Evolutionary conservation across 2,888 invertebrate genomes (phyloP).

Genomic region (Chironomus tentans): DNA sequence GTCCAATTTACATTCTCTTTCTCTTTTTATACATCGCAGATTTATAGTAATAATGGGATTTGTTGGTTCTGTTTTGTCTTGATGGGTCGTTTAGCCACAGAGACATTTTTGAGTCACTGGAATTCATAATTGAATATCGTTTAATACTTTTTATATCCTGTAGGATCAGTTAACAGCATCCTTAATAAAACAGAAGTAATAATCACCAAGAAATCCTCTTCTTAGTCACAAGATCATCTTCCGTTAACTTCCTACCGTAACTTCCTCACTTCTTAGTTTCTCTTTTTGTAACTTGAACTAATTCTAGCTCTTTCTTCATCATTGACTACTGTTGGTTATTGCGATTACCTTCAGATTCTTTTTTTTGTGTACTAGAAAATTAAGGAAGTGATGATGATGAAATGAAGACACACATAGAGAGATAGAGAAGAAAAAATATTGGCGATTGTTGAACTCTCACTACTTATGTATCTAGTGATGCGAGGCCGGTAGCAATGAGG

Average conservation of each 20-base stretch:
- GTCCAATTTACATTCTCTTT: slow-evolving; percentile 8
- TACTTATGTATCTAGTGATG: neutral
- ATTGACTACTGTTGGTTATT: neutral
- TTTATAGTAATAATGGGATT: too few species aligned
- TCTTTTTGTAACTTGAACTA: neutral
- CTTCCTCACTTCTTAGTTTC: too few species aligned
- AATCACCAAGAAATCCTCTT: too few species aligned
- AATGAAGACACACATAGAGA: neutral
- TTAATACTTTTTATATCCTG: too few species aligned
- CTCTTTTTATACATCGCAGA: neutral
- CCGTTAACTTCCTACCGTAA: too few species aligned
- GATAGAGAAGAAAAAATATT: neutral
- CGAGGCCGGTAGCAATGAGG: neutral
- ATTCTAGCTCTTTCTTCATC: neutral
- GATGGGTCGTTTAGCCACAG: too few species aligned
- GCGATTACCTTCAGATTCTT: neutral
- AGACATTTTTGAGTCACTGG: too few species aligned
- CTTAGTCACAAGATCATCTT: too few species aligned
- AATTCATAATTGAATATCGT: too few species aligned
- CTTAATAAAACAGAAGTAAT: too few species aligned
- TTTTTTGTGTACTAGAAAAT: neutral
- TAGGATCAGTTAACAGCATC: too few species aligned
- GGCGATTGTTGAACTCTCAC: slow-evolving; percentile 20
- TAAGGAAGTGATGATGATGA: neutral
- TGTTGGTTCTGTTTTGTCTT: too few species aligned